Evolutionary conservation across 1,140 invertebrate species (phyloP), one percentile per base, ranked within the genome.

Genomic region (Apis dorsata): DNA sequence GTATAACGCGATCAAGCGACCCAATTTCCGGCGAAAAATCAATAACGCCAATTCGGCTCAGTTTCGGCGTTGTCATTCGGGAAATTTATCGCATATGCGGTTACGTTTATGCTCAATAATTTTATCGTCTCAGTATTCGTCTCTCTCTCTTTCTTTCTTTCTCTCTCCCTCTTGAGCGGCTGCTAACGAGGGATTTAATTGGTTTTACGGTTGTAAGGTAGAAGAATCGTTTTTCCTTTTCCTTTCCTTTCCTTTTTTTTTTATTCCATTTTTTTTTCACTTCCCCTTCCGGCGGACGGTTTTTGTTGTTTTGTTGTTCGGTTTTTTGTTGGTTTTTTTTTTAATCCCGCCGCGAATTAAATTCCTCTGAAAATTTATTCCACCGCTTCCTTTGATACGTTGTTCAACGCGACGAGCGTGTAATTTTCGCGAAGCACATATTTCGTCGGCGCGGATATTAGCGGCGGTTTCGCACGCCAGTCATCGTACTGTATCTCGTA

Each of bases 331-430:
- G 44, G 10, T n/a, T n/a, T 13, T 53, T 68, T 55, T 78, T 68
- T 69, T 79, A 59, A 70, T 59, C 12, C 44, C 15, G 24, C 62
- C 11, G 55, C 57, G 74, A 69, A 82, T 82, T 59, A 82, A 82
- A 82, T 82, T 82, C 80, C 80, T 77, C 65, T 82, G 80, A 24
- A 82, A 82, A 82, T 82, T 82, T 82, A 82, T 82, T 70, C 74
- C 80, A 44, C 12, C 65, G 65, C 73, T 82, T 17, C 65, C 80
- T 82, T 82, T 82, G 80, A 82, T 69, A 60, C 73, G 65, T 77
- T 77, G 65, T 55, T 34, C 73, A n/a, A 8, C 28, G 21, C 53
- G 34, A 55, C 62, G 62, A 49, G n/a, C 74, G 74, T 70, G 80
- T 82, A 82, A 82, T 77, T 82, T 82, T 77, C 74, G 65, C 62